Base-by-base conservation (phyloP, 2,888 invertebrate species). In the Miltochrista miniata region DNA sequence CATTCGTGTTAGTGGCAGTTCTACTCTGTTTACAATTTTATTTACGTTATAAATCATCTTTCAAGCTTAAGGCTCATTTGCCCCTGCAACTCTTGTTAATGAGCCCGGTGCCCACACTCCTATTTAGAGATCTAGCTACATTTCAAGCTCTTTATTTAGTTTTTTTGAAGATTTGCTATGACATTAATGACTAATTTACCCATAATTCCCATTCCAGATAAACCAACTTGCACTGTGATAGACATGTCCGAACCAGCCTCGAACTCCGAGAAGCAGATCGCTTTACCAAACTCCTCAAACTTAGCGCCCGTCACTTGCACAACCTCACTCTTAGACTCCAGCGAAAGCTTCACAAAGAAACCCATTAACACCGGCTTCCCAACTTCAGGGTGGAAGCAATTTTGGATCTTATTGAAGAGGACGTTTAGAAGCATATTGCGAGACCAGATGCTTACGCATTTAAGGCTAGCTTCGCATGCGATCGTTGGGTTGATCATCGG, bases 401-500 rank as follows among this genome's bases (percentile, higher is more conserved):
- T 97, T 85, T 95, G 96, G 93, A 96, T 98, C 70, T 92, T 98
- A 70, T 93, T 98, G 70, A 96, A 97, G 74, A 91, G 97, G 54
- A 96, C 96, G 9, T 96, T 96, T 81, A 92, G 95, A 51, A 96
- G 96, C 66, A 96, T 96, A 66, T 93, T 96, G 68, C 92, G 97
- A 66, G 97, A 97, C 76, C 95, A 97, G 92, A 98, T 96, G 85
- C 85, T 99, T 79, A 98, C 98, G 40, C 95, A 96, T 72, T 94
- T 98, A 89, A 93, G 98, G 67, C 92, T 98, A 64, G 94, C 96
- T 61, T 96, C 97, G 39, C 97, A 98, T 81, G 93, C 98, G 46
- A 93, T 96, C 50, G 98, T 98, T 48, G 98, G 98, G 2, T 93
- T 98, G 53, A 93, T 98, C 54, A 97, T 98, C 69, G 98, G 98